Base-by-base conservation (phyloP, 2,888 invertebrate genomes). In the Pogonocherus hispidulus region DNA sequence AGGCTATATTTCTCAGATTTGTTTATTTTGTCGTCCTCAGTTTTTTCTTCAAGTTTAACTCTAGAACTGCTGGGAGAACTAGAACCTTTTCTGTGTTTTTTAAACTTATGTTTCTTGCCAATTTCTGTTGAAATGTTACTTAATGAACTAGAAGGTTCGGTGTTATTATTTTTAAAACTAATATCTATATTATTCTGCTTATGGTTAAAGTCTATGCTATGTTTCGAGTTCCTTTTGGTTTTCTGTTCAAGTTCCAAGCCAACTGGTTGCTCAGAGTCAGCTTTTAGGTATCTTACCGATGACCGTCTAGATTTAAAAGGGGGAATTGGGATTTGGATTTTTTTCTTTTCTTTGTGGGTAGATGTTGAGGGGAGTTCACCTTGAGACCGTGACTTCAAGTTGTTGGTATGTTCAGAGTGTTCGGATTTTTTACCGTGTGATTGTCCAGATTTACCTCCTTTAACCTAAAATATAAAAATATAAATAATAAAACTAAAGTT, bases 361-460 rank as follows among this genome's bases (percentile, higher is more conserved):
- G 74, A 72, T 35, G 71, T 70, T 16, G 76, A 73, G n/a, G 70
- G 69, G 9, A 76, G 67, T 67, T 78, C 76, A 63, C 75, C 74
- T 64, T 79, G 76, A 23, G 79, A 79, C 62, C 71, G 78, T n/a
- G 79, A 76, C 68, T 70, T 71, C 41, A 79, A 74, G 18, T 54
- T 37, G 16, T 52, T 32, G 47, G 56, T n/a, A 18, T 47, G 60
- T 20, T 73, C 69, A 23, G 63, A 1, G 35, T 65, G 63, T 14
- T 73, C 69, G 3, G 66, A 22, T 57, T 69, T 69, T 44, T 67
- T 67, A 32, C 14, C 57, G 49, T 67, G 65, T 22, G 70, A 56
- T 16, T 62, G 67, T 46, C 68, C 68, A 62, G 66, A 62, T 70
- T 70, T 70, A n/a, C 66, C 66, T 63, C 54, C 63, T 70, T 72